Base-by-base conservation (phyloP, 2,888 invertebrate species). In the Leucania comma region DNA sequence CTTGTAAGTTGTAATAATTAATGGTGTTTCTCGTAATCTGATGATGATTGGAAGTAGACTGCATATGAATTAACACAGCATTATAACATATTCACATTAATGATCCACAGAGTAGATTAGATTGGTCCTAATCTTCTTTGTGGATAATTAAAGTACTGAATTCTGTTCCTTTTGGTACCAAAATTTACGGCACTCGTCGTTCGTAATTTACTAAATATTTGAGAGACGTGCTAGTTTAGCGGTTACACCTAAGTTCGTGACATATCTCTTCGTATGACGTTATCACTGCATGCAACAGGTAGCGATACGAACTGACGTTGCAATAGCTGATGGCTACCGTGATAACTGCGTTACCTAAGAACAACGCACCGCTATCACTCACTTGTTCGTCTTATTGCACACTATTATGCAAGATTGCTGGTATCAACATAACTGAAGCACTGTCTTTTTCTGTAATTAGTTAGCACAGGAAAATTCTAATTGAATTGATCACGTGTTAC, bases 271-370 rank as follows among this genome's bases (percentile, higher is more conserved):
- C 5, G 32, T 32, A 5, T 10, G n/a, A n/a, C n/a, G 63, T 53
- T 78, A 73, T 74, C 75, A 58, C 58, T 59, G 22, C 14, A n/a
- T 22, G 74, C 42, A 59, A 59, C 75, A 73, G 74, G 79, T 73
- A 57, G 57, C 56, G 51, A 57, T 48, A 38, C 24, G 32, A 20
- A 24, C n/a, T 24, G 24, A 24, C n/a, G 32, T 32, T 29, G 71
- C 46, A 22, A 10, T 32, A n/a, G 3, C 20, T 3, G 46, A 8
- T 38, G 12, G 26, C 14, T 51, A 2, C 29, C 56, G 4, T 14
- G 56, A 57, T 51, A 57, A 17, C 60, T n/a, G 38, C 38, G 12
- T 74, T 61, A 22, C 50, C 22, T 26, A 50, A 60, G 22, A 35
- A 9, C 26, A 56, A 48, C 32, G 29, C 24, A n/a, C 3, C 14